Evolutionary conservation across 2,797 vertebrate species (phyloP).

Genomic region (Selene dorsalis): DNA sequence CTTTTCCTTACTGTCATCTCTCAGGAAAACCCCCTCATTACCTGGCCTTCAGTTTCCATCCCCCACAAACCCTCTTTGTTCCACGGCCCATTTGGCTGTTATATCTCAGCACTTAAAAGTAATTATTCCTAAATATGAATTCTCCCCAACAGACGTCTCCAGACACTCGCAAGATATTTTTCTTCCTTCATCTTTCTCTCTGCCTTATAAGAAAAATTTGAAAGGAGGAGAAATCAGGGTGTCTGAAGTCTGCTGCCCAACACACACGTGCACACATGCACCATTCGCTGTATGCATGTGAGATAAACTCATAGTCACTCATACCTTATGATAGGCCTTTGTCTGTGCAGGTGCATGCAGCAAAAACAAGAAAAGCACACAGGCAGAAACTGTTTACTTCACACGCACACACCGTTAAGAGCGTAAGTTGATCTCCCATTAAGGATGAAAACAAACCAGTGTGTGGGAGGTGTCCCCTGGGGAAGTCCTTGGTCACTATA

Average conservation of each 20-base stretch:
- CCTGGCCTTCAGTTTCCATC: conserved; percentile 71
- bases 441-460: conserved; percentile 83
- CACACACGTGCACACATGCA: conserved; percentile 6
- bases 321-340: conserved; percentile 20
- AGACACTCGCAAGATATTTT: conserved; percentile 68
- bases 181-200: conserved; percentile 68
- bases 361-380: conserved; percentile 37
- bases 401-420: conserved; percentile 65
- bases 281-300: background rate
- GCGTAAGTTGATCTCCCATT: conserved; percentile 82
- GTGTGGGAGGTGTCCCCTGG: conserved; percentile 79
- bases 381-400: conserved; percentile 68
- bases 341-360: conserved; percentile 58
- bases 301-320: background rate
- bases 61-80: conserved; percentile 82
- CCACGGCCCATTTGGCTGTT: conserved; percentile 77
- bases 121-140: conserved; percentile 84
- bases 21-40: conserved; percentile 86
- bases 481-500: conserved; percentile 68
- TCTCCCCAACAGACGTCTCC: conserved; percentile 70
- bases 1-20: conserved; percentile 80
- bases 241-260: conserved; percentile 67
- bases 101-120: conserved; percentile 79
- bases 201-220: conserved; percentile 75
- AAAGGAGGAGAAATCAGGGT: conserved; percentile 69